A percentile compares a stretch with the other conserved stretches of the same genome.
Conservation (phyloP, 2,888 invertebrate genomes). For the Drosophila algonquin region DNA sequence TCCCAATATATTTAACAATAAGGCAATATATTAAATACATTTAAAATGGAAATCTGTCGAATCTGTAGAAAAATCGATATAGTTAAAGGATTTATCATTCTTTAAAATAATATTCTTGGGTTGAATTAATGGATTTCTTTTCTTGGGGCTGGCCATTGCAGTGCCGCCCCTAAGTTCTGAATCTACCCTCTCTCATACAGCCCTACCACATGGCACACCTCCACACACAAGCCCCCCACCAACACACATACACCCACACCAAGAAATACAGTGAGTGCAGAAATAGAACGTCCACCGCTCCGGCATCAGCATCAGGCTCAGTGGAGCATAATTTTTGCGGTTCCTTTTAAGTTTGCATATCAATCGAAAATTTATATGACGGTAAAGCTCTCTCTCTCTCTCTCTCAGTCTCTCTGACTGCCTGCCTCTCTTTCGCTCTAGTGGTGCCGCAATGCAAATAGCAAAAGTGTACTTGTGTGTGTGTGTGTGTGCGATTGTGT, state of each 20-base stretch:
- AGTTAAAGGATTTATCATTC: too few species aligned
- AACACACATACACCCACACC: neutral
- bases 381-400: slow-evolving; percentile 51
- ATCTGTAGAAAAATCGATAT: too few species aligned
- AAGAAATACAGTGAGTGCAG: slow-evolving; percentile 15
- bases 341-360: slow-evolving; percentile 83
- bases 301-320: slow-evolving; percentile 67
- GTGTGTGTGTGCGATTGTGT: slow-evolving; percentile 22
- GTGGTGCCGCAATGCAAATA: slow-evolving; percentile 61
- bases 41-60: too few species aligned
- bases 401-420: slow-evolving; percentile 8
- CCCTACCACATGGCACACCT: neutral
- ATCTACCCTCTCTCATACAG: slow-evolving; percentile 15
- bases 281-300: slow-evolving; percentile 29
- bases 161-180: neutral
- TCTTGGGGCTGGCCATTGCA: neutral
- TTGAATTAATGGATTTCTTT: too few species aligned
- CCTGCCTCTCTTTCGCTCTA: slow-evolving; percentile 10
- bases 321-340: slow-evolving; percentile 82
- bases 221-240: neutral
- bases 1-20: too few species aligned
- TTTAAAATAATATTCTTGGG: too few species aligned
- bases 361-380: slow-evolving; percentile 81
- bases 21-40: too few species aligned
- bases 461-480: slow-evolving; percentile 24